These are phyloP conservation scores for Gopherus evgoodei DNA, from an alignment of 2,113 vertebrate genomes.

Conservation along the genomic window DNA sequence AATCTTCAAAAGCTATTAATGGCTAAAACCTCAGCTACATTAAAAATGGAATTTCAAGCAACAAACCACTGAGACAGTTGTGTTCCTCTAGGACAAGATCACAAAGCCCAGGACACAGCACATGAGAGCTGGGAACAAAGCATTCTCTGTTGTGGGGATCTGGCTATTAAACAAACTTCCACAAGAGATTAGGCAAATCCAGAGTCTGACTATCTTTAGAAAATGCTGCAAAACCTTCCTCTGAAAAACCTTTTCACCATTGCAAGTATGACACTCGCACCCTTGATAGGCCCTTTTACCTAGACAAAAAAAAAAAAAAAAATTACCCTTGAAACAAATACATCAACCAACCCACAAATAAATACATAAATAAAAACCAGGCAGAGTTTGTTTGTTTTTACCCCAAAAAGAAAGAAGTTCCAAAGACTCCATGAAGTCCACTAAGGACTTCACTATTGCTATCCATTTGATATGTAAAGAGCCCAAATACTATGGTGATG, in stretches of 20 bases:
- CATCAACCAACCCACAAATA: background rate
- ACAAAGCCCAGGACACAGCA: background rate
- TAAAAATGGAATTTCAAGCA: background rate
- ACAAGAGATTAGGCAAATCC: background rate
- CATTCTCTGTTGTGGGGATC: rapidly evolving
- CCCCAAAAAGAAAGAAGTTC: background rate
- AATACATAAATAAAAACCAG: background rate
- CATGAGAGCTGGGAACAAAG: background rate
- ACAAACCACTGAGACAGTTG: background rate
- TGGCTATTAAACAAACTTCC: background rate
- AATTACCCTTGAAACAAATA: background rate
- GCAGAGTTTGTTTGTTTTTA: background rate
- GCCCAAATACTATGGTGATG: background rate
- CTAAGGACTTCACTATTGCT: background rate
- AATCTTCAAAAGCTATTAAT: background rate
- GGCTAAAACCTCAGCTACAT: background rate
- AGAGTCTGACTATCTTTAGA: background rate
- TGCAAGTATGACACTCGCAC: rapidly evolving
- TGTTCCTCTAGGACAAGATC: background rate
- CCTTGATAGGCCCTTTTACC: background rate
- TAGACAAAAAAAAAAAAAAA: background rate
- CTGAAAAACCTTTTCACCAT: background rate
- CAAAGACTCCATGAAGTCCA: background rate
- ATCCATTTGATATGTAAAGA: background rate
- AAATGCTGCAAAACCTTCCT: background rate